Percentiles rank a stretch among this genome's conserved stretches.
phyloP scores from a whole-genome alignment of 2,797 vertebrate species.

The Chromobotia macracanthus region DNA sequence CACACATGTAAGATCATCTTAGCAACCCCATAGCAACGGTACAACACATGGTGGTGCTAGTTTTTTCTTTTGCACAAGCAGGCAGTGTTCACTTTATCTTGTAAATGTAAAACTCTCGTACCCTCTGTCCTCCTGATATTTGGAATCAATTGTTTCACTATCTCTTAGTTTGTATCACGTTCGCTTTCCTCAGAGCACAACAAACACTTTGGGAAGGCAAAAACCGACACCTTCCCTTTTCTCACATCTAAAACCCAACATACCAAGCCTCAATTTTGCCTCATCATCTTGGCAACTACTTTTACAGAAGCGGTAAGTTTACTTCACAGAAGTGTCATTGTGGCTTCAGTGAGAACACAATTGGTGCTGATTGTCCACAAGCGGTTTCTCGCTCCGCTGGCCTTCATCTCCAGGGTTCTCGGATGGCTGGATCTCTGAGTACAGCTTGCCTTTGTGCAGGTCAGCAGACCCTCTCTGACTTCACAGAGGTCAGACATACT shows the following conservation, averaged over 20 bases:
- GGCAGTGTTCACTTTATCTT: not conserved
- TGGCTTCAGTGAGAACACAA: not conserved
- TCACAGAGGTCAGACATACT: constrained; percentile 1
- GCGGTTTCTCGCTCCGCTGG: not conserved
- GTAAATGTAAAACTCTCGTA: too few species aligned
- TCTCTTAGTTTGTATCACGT: constrained; percentile 27
- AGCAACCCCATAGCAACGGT: too few species aligned
- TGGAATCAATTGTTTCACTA: constrained; percentile 10
- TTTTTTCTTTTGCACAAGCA: too few species aligned
- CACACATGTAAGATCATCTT: too few species aligned
- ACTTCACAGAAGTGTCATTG: not conserved
- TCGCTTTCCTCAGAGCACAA: constrained; percentile 13
- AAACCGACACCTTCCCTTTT: too few species aligned
- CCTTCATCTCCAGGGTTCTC: constrained; percentile 9
- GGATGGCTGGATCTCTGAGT: not conserved
- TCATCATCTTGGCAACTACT: constrained; percentile 3
- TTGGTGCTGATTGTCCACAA: constrained; percentile 9
- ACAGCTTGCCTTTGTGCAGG: not conserved
- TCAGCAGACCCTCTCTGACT: not conserved
- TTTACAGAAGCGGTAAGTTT: not conserved
- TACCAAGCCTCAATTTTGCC: not conserved
- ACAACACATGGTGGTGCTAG: too few species aligned
- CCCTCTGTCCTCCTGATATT: constrained; percentile 25
- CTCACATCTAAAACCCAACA: too few species aligned
- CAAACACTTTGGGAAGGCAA: not conserved